Evolutionary conservation across 2,113 vertebrate genomes (phyloP).

Genomic region (Crotalus helleri): DNA sequence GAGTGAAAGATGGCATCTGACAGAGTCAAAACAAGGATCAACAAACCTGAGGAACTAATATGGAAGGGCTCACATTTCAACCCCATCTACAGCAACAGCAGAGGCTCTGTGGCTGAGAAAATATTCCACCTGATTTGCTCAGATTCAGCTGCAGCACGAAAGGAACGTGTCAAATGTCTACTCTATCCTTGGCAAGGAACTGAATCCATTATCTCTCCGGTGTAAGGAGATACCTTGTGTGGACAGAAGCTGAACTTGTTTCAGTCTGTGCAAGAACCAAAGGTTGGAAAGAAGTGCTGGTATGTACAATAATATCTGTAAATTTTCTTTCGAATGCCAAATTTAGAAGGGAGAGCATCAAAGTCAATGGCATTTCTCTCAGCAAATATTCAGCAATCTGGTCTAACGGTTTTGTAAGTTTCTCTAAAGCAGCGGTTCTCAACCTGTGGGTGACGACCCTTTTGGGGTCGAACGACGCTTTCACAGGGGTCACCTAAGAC

Average conservation of each 20-base stretch:
- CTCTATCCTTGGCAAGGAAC: background rate
- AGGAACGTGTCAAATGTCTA: background rate
- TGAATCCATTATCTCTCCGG: background rate
- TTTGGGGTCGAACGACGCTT: too few relatives aligned
- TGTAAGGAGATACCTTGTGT: background rate
- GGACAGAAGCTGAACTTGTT: background rate
- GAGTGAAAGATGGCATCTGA: background rate
- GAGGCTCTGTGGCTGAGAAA: background rate
- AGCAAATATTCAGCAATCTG: background rate
- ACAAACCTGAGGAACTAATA: background rate
- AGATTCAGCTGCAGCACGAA: background rate
- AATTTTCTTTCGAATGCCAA: background rate
- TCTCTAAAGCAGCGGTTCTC: background rate
- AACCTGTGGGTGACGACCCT: too few relatives aligned
- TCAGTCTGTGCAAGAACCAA: background rate
- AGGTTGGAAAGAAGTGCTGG: background rate
- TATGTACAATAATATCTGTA: background rate
- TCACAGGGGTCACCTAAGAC: too few relatives aligned
- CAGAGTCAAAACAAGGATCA: background rate
- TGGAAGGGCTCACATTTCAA: background rate
- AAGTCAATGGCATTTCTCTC: background rate
- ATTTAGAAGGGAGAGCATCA: background rate
- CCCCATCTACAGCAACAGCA: background rate
- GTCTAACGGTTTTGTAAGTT: background rate
- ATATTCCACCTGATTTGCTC: background rate